Conservation (phyloP, 2,113 vertebrate species). For the Periophthalmodon schlosseri region DNA sequence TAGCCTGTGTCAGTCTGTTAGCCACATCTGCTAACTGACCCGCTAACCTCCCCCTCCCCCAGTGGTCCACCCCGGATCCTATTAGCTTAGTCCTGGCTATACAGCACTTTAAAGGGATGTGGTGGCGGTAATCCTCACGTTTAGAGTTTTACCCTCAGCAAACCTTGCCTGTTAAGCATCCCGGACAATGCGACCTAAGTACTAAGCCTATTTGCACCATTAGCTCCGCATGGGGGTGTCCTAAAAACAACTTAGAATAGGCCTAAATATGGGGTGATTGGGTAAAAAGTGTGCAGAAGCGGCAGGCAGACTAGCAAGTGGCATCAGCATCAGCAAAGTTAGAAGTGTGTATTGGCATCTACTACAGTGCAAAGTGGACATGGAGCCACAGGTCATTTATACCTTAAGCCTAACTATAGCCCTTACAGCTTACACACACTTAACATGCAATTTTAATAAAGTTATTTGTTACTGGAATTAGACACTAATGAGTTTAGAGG, state of each 20-base stretch:
- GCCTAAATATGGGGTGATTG: conserved; percentile 76
- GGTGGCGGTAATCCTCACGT: conserved; percentile 89
- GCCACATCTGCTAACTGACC: conserved; percentile 74
- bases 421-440: conserved; percentile 10
- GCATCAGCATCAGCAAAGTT: conserved; percentile 45
- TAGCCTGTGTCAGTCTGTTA: conserved; percentile 72
- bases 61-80: conserved; percentile 83
- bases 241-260: conserved; percentile 77
- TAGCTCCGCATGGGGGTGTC: conserved; percentile 78
- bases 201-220: conserved; percentile 94
- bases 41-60: conserved; percentile 49
- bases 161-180: conserved; percentile 92
- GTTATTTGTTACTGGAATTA: no score
- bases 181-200: conserved; percentile 85
- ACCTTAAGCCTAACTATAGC: conserved; percentile 12
- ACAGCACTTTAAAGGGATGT: conserved; percentile 97
- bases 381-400: conserved; percentile 1
- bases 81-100: conserved; percentile 92
- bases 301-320: conserved; percentile 48
- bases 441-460: neutral
- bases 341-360: conserved; percentile 28
- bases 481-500: no score
- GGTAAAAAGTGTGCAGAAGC: conserved; percentile 72
- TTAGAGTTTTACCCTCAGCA: conserved; percentile 97
- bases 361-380: conserved; percentile 24